A percentile compares a stretch with the other conserved stretches of the same genome.
Conservation (phyloP, 2,797 vertebrate species). For the Lutjanus campechanus region DNA sequence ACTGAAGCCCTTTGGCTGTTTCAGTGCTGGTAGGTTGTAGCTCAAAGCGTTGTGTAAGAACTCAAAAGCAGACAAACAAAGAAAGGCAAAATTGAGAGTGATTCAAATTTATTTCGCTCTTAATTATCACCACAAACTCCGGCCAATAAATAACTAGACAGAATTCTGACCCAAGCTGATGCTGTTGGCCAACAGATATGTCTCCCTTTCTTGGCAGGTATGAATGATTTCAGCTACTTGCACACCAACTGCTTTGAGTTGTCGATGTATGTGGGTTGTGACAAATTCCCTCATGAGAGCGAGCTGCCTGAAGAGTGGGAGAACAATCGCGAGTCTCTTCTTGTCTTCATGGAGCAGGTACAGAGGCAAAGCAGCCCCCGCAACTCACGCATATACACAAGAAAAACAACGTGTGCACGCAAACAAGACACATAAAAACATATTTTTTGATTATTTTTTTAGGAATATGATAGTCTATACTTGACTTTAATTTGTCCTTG, state of each 20-base stretch:
- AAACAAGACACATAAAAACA: constrained; percentile 26
- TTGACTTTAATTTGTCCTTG: background rate
- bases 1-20: constrained; percentile 33
- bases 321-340: constrained; percentile 96
- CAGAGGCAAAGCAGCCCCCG: constrained; percentile 42
- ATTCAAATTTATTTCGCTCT: constrained; percentile 7
- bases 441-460: constrained; percentile 26
- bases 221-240: constrained; percentile 99
- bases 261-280: constrained; percentile 97
- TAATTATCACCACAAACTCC: constrained; percentile 21
- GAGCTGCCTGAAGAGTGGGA: constrained; percentile 97
- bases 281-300: constrained; percentile 96
- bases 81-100: background rate
- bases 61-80: constrained; percentile 37
- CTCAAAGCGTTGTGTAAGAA: constrained; percentile 30
- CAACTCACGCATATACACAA: constrained; percentile 45
- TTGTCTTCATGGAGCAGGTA: constrained; percentile 99
- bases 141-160: background rate
- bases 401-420: background rate
- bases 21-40: constrained; percentile 40
- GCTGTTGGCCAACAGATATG: constrained; percentile 24
- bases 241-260: constrained; percentile 99
- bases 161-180: constrained; percentile 24
- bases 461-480: background rate
- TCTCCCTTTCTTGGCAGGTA: constrained; percentile 87